phyloP scores from a whole-genome alignment of 2,113 vertebrate genomes.

The Entomyzon cyanotis region DNA sequence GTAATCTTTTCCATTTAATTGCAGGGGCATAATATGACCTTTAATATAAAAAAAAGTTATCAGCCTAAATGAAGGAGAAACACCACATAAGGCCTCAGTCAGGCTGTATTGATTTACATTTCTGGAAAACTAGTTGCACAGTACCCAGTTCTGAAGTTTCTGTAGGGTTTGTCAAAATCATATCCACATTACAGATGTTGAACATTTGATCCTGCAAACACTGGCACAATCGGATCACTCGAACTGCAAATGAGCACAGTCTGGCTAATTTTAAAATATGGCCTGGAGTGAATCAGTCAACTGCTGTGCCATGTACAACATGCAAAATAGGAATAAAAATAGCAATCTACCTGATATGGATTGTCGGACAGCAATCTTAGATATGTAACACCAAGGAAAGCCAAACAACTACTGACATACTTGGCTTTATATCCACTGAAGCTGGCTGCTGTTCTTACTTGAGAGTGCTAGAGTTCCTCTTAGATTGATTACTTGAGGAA shows the following conservation, averaged over 20 bases:
- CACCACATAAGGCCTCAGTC: background rate
- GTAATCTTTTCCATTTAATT: background rate
- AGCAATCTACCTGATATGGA: background rate
- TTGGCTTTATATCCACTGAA: background rate
- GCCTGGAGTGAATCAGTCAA: background rate
- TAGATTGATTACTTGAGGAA: background rate
- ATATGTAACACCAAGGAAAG: background rate
- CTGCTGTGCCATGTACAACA: background rate
- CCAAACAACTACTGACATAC: background rate
- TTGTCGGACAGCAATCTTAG: background rate
- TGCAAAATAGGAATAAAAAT: background rate
- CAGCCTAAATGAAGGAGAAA: background rate
- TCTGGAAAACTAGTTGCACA: background rate
- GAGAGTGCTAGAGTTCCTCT: background rate
- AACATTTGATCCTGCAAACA: background rate
- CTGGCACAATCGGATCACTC: background rate
- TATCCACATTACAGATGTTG: background rate
- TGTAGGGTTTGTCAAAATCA: background rate
- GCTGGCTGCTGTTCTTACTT: background rate
- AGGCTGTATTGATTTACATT: background rate
- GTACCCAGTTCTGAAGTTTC: background rate
- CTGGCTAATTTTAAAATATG: background rate
- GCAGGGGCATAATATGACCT: background rate
- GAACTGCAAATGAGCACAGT: background rate
- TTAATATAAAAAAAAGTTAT: background rate